Evolutionary conservation across 1,140 invertebrate genomes (phyloP), one percentile per base, ranked within the genome.

Genomic region (Bursaphelenchus mucronatus): DNA sequence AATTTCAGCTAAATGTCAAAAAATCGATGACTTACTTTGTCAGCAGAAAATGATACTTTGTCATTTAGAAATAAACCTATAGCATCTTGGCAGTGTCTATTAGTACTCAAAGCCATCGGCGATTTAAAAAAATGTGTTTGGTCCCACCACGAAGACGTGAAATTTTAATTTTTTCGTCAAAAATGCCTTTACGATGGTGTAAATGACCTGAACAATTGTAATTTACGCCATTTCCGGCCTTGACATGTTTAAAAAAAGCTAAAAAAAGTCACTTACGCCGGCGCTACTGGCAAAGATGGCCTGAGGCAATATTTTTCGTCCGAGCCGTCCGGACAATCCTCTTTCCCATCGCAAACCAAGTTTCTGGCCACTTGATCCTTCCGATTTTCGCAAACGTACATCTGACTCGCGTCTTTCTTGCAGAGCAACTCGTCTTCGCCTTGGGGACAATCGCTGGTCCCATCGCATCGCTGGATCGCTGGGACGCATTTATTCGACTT

Each of bases 331-430:
- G 82, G 78, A 76, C 91, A 93, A 78, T 91, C 88, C 2, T 82
- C 58, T 8, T 87, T 83, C 15, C 86, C 86, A 82, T 93, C 88
- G 79, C 91, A 93, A 8, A 89, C 90, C 13, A 89, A 83, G 63
- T 87, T 84, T 66, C 86, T 84, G 0, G 89, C 88, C 66, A 94
- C 88, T 40, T 65, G 55, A 51, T 40, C 46, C 6, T 63, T 39
- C 21, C 63, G n/a, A 10, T 70, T 64, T 44, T 75, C 73, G 50
- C 61, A 68, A 30, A 68, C 70, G 52, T 58, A 68, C 13, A 69
- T 13, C 47, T 47, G 15, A 53, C 59, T 61, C 10, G 40, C 30
- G 10, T 50, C 21, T 15, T 63, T 63, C 52, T 78, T 79, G 62
- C 76, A 79, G 9, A 80, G 61, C 44, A 69, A 55, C 69, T 79